Evolutionary conservation across 2,797 vertebrate species (phyloP).

Genomic region (Apodemus agrarius): DNA sequence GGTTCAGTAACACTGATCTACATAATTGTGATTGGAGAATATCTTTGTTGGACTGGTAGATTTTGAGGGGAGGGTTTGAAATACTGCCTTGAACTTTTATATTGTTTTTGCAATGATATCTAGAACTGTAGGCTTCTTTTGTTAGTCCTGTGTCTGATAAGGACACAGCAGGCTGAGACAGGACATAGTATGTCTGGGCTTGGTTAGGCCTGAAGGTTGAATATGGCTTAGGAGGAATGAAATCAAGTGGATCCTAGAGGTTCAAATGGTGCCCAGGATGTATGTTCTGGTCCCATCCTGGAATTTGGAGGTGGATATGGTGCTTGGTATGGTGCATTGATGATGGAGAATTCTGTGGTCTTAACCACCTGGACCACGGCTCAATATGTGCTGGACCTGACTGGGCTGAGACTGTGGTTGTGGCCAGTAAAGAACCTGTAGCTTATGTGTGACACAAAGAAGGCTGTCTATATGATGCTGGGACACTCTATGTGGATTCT

Average conservation of each 20-base stretch:
- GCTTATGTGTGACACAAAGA: neutral
- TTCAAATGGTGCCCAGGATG: neutral
- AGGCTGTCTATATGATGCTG: neutral
- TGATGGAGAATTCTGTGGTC: no score
- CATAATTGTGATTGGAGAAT: neutral
- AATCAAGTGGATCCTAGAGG: neutral
- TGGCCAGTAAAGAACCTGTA: neutral
- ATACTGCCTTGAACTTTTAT: neutral
- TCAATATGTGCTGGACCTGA: neutral
- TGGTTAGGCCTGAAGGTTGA: neutral
- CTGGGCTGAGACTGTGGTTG: neutral
- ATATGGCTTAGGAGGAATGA: neutral
- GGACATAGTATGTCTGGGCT: neutral
- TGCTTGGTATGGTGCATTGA: neutral
- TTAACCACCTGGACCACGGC: neutral
- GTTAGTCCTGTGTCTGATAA: neutral
- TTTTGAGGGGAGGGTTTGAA: neutral
- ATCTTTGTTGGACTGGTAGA: neutral
- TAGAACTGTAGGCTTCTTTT: neutral
- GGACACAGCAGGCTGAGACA: neutral
- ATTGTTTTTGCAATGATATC: neutral
- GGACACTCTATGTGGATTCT: neutral
- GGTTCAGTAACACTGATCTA: neutral
- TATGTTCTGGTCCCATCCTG: neutral
- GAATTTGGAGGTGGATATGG: neutral